Conservation (phyloP, 2,888 invertebrate species). For the Exocentrus adspersus region DNA sequence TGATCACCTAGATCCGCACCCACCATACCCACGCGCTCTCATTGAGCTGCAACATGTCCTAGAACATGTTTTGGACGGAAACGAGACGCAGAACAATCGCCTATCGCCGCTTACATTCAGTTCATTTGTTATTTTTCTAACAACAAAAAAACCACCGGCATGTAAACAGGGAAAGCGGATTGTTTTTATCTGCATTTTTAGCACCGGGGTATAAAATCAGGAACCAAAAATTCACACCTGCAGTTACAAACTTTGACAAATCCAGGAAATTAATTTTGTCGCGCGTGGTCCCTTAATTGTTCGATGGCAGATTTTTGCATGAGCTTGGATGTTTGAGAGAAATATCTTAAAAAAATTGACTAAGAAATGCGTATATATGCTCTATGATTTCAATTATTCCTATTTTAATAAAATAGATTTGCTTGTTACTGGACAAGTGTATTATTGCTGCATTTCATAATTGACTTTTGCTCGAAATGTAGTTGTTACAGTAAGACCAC, state of each 20-base stretch:
- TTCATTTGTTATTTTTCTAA: slow-evolving; percentile 25
- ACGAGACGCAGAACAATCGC: slow-evolving; percentile 60
- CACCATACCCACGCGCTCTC: slow-evolving; percentile 62
- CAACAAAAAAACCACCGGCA: slow-evolving; percentile 8
- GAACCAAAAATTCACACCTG: background rate
- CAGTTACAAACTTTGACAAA: background rate
- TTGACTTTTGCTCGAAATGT: background rate
- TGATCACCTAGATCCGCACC: slow-evolving; percentile 63
- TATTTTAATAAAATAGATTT: no score
- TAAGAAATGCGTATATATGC: no score
- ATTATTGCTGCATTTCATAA: background rate
- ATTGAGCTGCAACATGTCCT: slow-evolving; percentile 62
- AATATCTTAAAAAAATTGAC: no score
- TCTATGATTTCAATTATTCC: no score
- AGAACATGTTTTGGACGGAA: slow-evolving; percentile 64
- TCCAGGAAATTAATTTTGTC: background rate
- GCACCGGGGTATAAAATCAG: slow-evolving; percentile 35
- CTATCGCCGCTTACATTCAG: slow-evolving; percentile 28
- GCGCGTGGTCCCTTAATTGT: background rate
- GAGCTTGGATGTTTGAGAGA: no score
- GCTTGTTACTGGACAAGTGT: background rate
- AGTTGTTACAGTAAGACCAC: background rate
- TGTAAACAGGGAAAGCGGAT: slow-evolving; percentile 28
- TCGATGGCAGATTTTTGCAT: background rate
- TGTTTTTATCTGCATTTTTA: slow-evolving; percentile 41